Evolutionary conservation across 2,888 invertebrate genomes (phyloP), one percentile per base, ranked within the genome.

Genomic region (Loripinus fragilis): DNA sequence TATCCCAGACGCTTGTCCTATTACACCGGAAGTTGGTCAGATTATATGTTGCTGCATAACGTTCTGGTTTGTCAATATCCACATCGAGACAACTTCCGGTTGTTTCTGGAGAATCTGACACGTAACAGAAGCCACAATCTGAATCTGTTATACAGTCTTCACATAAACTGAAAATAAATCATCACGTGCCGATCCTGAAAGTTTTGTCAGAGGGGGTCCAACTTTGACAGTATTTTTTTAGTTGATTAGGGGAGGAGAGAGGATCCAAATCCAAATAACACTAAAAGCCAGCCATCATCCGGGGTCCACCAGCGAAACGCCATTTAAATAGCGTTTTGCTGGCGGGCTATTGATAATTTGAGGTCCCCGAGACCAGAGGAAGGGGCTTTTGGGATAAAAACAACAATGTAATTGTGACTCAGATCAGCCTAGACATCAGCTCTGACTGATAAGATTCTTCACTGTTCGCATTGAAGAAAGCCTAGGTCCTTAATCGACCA

Each of bases 91-190:
- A 94, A 0, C 91, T 90, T 0, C 92, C 92, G 70, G 90, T 90
- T 0, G 80, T 71, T 3, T 35, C 75, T 0, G 79, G 78, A 23
- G 68, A 73, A 10, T 78, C 78, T 42, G 86, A 84, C 23, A 86
- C 81, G 81, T 91, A 94, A 82, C 94, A 94, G 85, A 93, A 94
- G 0, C 95, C 95, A 88, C 95, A 95, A 20, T 81, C 71, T 0
- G 71, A 71, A 73, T 89, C 69, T 20, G 72, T 71, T 8, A 87
- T 86, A 66, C 91, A 90, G 33, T 78, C 66, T 68, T 89, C 85
- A 73, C 91, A 91, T 28, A 74, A 41, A 23, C 91, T 90, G 85
- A 60, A 60, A 33, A 38, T n/a, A n/a, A n/a, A n/a, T n/a, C n/a
- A n/a, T n/a, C n/a, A n/a, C n/a, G n/a, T n/a, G n/a, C n/a, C n/a